phyloP scores from a whole-genome alignment of 2,797 vertebrate genomes.

The Hafferia zeledoni region DNA sequence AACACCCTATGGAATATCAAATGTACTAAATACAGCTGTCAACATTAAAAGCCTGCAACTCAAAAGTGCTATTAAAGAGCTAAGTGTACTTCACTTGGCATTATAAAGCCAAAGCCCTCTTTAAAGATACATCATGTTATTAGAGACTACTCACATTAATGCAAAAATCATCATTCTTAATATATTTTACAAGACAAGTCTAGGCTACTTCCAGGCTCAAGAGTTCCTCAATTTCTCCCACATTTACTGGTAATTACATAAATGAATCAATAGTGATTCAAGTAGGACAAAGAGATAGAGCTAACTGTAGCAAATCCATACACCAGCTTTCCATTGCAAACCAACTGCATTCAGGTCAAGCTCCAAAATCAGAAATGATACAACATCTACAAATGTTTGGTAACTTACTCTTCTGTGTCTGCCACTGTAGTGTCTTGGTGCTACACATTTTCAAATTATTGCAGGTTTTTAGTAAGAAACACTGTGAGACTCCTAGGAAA shows the following conservation, averaged over 20 bases:
- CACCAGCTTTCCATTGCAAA: background rate
- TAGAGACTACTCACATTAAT: constrained; percentile 53
- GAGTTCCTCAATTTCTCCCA: constrained; percentile 31
- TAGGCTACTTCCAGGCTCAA: constrained; percentile 26
- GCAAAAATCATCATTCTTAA: constrained; percentile 57
- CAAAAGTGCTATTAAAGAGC: constrained; percentile 62
- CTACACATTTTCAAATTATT: background rate
- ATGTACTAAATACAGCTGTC: constrained; percentile 68
- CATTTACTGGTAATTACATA: constrained; percentile 50
- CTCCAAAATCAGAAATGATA: background rate
- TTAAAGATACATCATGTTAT: constrained; percentile 63
- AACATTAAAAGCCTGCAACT: constrained; percentile 68
- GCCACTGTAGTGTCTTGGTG: background rate
- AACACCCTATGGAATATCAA: constrained; percentile 64
- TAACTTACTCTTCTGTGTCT: background rate
- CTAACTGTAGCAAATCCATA: background rate
- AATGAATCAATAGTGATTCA: constrained; percentile 46
- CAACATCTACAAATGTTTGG: background rate
- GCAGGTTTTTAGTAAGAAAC: background rate
- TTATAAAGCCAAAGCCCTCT: constrained; percentile 60
- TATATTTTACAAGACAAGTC: constrained; percentile 59
- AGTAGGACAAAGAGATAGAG: background rate
- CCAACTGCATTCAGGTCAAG: background rate
- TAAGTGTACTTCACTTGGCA: constrained; percentile 64
- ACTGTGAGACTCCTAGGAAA: background rate